These are phyloP conservation scores for Xiphorhynchus erythropygius DNA, from an alignment of 2,797 vertebrate genomes.

Conservation along the genomic window DNA sequence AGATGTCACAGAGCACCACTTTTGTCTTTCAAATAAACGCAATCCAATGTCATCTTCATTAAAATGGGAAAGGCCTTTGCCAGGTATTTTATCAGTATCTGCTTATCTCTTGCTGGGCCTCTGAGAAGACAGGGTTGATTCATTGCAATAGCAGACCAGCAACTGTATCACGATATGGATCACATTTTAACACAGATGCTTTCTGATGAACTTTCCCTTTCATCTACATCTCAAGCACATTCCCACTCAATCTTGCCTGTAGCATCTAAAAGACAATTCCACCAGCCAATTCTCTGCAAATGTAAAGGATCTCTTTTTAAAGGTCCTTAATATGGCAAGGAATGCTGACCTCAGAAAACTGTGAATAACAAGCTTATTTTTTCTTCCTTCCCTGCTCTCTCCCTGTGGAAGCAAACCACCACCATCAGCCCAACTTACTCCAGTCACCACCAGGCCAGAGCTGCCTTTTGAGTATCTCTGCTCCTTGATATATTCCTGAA, in stretches of 20 bases:
- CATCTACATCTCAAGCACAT: not conserved
- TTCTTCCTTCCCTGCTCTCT: not conserved
- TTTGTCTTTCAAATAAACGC: not conserved
- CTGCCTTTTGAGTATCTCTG: not conserved
- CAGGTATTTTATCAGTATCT: not conserved
- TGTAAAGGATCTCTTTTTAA: slow-evolving; percentile 19
- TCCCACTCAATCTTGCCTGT: not conserved
- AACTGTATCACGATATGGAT: not conserved
- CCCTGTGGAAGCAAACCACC: not conserved
- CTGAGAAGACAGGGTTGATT: not conserved
- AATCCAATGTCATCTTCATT: not conserved
- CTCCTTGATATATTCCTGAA: not conserved
- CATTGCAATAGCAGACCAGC: not conserved
- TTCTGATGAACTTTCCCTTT: not conserved
- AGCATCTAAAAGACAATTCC: not conserved
- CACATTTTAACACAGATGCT: not conserved
- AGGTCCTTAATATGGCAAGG: not conserved
- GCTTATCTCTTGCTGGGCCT: not conserved
- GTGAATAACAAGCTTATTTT: not conserved
- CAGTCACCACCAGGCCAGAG: not conserved
- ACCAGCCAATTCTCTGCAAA: not conserved
- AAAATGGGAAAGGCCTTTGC: not conserved
- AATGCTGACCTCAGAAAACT: slow-evolving; percentile 29
- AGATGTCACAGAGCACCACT: not conserved
- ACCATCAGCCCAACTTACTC: not conserved